Base-by-base conservation (phyloP, 2,888 invertebrate species). In the Listrodromus nycthemerus region DNA sequence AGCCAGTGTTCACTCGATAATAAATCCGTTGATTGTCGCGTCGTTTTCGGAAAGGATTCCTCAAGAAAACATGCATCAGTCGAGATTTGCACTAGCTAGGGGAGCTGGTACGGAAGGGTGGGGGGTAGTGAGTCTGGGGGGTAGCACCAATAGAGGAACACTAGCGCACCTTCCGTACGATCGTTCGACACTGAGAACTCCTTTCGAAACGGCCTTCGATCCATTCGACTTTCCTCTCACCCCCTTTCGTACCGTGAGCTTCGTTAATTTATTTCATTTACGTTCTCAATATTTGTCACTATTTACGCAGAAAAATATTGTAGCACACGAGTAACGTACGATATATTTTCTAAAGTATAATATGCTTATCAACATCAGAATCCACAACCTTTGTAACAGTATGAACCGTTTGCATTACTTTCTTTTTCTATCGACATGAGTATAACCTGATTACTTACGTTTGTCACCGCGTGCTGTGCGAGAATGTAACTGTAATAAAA, bases 81-180 rank as follows among this genome's bases (percentile, higher is more conserved):
- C 90, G 92, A 92, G 92, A 92, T 92, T 92, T 92, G 90, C 92
- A 91, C 92, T 92, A 90, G 90, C 90, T 91, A 91, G 92, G 91
- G 91, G 91, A 91, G 91, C 89, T 65, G 41, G 24, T 74, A 37
- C 52, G 48, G 50, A 70, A 71, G 70, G 80, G 78, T 81, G 78
- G 78, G 81, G 82, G 79, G 78, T 73, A 73, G 81, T 41, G 71
- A 65, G 55, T 66, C 76, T 71, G 79, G 71, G 74, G 75, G 75
- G 75, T 75, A 75, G 65, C 75, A 65, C 65, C 75, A 37, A 65
- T 65, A 19, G 65, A 37, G 65, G 65, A 65, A 74, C 74, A 74
- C 74, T 50, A 63, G 63, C 74, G 74, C 45, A 50, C 61, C 63
- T 74, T 74, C 74, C 13, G 73, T 61, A 30, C 61, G 61, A 61